Conservation (phyloP, 2,888 invertebrate genomes). For the Macrophya annulata region DNA sequence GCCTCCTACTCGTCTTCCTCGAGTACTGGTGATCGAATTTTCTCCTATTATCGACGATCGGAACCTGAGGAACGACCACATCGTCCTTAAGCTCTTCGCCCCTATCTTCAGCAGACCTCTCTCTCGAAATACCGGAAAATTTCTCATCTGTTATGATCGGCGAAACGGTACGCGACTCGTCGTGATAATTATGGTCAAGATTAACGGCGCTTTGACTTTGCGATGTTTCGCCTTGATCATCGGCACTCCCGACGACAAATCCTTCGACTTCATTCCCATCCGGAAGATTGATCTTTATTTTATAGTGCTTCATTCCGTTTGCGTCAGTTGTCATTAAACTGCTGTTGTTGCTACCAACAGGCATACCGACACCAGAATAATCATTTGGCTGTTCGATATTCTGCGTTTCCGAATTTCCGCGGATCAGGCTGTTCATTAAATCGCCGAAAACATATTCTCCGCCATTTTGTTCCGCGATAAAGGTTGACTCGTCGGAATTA, state of each 20-base stretch:
- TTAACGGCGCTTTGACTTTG: constrained; percentile 42
- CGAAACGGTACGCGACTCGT: constrained; percentile 49
- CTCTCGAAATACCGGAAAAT: not conserved
- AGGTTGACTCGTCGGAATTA: not conserved
- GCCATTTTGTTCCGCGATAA: not conserved
- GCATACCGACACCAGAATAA: not conserved
- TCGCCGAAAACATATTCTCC: not conserved
- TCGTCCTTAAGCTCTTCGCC: not conserved
- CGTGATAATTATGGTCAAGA: constrained; percentile 55
- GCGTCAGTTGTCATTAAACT: not conserved
- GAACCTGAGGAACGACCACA: constrained; percentile 37
- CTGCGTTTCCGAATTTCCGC: not conserved
- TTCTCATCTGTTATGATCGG: constrained; percentile 14
- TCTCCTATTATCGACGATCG: constrained; percentile 48
- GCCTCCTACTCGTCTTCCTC: constrained; percentile 23
- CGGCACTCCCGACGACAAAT: constrained; percentile 33
- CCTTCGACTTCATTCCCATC: constrained; percentile 42
- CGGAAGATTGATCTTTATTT: constrained; percentile 37
- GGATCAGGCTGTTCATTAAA: not conserved
- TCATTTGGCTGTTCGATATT: not conserved
- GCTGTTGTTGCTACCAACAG: not conserved
- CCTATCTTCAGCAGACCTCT: not conserved
- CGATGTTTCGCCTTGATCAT: not conserved
- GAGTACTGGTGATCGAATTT: constrained; percentile 56
- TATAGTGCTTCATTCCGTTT: not conserved